phyloP scores from a whole-genome alignment of 2,888 invertebrate species.

The Ctenicera cuprea region DNA sequence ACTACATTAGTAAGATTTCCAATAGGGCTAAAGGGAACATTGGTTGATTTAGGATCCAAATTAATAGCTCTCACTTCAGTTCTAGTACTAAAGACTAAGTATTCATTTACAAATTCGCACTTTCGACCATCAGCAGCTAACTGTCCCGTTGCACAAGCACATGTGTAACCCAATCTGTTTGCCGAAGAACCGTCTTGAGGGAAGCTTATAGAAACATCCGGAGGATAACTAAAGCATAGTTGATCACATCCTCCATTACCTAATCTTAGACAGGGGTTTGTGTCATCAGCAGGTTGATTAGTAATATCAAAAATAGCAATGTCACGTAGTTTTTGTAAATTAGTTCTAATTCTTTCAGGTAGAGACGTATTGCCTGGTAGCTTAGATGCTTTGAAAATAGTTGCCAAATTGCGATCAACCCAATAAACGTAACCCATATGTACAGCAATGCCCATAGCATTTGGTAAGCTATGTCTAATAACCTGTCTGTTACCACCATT shows the following conservation, averaged over 20 bases:
- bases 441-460: constrained; percentile 95
- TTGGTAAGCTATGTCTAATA: constrained; percentile 90
- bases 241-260: constrained; percentile 94
- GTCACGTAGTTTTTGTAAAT: constrained; percentile 90
- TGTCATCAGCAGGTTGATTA: constrained; percentile 90
- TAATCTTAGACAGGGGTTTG: constrained; percentile 85
- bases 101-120: constrained; percentile 91
- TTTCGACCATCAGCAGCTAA: constrained; percentile 79
- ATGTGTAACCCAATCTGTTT: constrained; percentile 77
- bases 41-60: constrained; percentile 87
- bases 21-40: constrained; percentile 89
- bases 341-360: constrained; percentile 85
- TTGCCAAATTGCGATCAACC: constrained; percentile 94
- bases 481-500: constrained; percentile 88
- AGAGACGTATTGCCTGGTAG: constrained; percentile 82
- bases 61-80: constrained; percentile 95
- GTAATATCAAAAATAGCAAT: constrained; percentile 93
- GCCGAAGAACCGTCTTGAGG: constrained; percentile 75
- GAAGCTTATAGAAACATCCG: constrained; percentile 37
- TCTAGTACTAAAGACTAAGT: constrained; percentile 93
- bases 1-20: constrained; percentile 93
- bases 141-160: constrained; percentile 95
- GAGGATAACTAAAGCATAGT: constrained; percentile 94
- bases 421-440: constrained; percentile 91
- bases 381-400: constrained; percentile 88